These are phyloP conservation scores for Andrena dorsata DNA, from an alignment of 2,888 invertebrate species.

Conservation along the genomic window DNA sequence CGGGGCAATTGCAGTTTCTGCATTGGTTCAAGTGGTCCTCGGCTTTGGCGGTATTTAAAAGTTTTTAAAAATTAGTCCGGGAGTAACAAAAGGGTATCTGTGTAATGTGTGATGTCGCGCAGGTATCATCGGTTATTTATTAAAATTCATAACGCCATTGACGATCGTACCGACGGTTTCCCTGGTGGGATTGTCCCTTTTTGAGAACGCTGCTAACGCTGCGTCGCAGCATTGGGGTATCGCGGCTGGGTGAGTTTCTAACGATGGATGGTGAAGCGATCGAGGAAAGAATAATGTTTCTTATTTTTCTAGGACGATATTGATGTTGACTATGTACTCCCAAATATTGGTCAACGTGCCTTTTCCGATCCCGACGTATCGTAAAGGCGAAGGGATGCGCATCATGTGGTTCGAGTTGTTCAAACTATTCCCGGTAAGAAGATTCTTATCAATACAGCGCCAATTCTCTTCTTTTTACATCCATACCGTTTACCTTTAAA, in stretches of 20 bases:
- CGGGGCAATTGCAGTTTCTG: slow-evolving; percentile 93
- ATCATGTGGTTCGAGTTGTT: slow-evolving; percentile 90
- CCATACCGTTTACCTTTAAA: too few species aligned
- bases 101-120: slow-evolving; percentile 43
- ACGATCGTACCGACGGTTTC: slow-evolving; percentile 94
- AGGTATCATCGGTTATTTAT: slow-evolving; percentile 91
- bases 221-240: slow-evolving; percentile 95
- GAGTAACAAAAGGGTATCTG: too few species aligned
- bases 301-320: slow-evolving; percentile 88
- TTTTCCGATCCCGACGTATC: slow-evolving; percentile 88
- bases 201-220: slow-evolving; percentile 92
- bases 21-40: slow-evolving; percentile 91
- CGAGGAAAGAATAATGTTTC: background rate
- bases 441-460: too few species aligned
- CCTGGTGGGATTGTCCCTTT: slow-evolving; percentile 93
- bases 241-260: slow-evolving; percentile 88
- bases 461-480: too few species aligned
- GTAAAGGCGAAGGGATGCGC: slow-evolving; percentile 86
- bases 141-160: slow-evolving; percentile 92
- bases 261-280: background rate
- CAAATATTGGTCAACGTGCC: slow-evolving; percentile 90
- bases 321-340: slow-evolving; percentile 91
- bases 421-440: slow-evolving; percentile 91
- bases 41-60: slow-evolving; percentile 85
- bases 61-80: background rate